Percentiles rank a stretch among this genome's conserved stretches.
Conservation (phyloP, 1,140 invertebrate genomes). For the Rhagoletis zephyria region DNA sequence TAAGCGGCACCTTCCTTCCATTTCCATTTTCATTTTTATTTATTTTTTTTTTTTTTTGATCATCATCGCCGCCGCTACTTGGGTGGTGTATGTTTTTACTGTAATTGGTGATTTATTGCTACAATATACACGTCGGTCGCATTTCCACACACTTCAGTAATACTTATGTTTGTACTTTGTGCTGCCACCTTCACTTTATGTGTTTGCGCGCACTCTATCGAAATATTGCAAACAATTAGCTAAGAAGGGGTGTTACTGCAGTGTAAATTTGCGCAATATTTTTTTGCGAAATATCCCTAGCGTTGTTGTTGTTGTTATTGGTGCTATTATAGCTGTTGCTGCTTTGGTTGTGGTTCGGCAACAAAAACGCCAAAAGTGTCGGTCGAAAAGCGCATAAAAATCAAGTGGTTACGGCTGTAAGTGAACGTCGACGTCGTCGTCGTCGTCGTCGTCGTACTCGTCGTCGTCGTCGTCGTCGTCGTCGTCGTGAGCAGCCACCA, state of each 20-base stretch:
- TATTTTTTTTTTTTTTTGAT: too few relatives aligned
- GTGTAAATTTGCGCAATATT: conserved; percentile 6
- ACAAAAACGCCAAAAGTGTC: conserved; percentile 14
- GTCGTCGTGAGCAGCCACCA: background rate
- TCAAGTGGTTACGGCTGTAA: conserved; percentile 5
- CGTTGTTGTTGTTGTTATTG: background rate
- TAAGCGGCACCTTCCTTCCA: background rate
- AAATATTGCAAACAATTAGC: conserved; percentile 32
- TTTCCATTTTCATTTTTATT: background rate
- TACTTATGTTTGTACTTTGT: background rate
- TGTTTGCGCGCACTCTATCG: background rate
- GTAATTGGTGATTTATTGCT: conserved; percentile 47
- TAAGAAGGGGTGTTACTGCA: conserved; percentile 13
- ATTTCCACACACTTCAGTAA: conserved; percentile 12
- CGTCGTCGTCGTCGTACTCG: background rate
- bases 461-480: background rate
- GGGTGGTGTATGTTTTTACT: background rate
- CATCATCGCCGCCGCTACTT: background rate
- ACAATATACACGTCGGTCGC: conserved; percentile 5
- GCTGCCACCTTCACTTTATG: background rate
- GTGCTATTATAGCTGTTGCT: background rate
- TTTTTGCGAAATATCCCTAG: too few relatives aligned
- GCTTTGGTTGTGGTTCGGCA: background rate
- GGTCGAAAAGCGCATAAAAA: background rate
- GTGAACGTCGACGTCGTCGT: background rate